phyloP scores from a whole-genome alignment of 1,140 invertebrate species.

The Drosophila kurseongensis region DNA sequence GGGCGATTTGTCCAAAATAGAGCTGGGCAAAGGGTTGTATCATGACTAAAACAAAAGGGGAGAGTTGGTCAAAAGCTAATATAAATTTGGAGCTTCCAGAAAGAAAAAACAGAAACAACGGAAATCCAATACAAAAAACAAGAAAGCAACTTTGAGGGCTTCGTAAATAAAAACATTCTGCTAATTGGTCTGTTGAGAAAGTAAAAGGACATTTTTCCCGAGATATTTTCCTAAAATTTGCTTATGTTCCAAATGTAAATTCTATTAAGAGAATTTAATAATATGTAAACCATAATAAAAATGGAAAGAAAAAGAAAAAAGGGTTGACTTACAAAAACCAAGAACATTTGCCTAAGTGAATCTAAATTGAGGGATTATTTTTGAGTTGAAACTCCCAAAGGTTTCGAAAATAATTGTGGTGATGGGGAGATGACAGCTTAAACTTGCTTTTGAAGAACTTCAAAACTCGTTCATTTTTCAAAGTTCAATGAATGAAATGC shows the following conservation, averaged over 20 bases:
- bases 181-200: too few species aligned
- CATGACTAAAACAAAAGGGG: conserved; percentile 11
- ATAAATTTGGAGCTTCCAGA: conserved; percentile 2
- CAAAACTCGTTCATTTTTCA: neutral
- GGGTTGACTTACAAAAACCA: neutral
- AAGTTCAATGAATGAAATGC: conserved; percentile 19
- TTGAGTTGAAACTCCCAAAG: conserved; percentile 1
- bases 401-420: conserved; percentile 6
- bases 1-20: conserved; percentile 11
- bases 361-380: conserved; percentile 19
- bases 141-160: neutral
- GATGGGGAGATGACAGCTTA: conserved; percentile 17
- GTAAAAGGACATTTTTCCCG: too few species aligned
- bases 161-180: neutral
- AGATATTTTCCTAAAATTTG: too few species aligned
- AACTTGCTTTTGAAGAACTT: conserved; percentile 4
- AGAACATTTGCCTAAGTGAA: conserved; percentile 9
- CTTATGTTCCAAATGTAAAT: too few species aligned
- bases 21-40: neutral
- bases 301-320: neutral
- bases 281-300: neutral
- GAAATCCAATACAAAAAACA: neutral
- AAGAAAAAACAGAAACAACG: neutral
- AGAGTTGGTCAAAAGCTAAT: conserved; percentile 1
- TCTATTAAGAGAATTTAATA: neutral